Conservation (phyloP, 2,113 vertebrate genomes). For the Arenaria interpres region DNA sequence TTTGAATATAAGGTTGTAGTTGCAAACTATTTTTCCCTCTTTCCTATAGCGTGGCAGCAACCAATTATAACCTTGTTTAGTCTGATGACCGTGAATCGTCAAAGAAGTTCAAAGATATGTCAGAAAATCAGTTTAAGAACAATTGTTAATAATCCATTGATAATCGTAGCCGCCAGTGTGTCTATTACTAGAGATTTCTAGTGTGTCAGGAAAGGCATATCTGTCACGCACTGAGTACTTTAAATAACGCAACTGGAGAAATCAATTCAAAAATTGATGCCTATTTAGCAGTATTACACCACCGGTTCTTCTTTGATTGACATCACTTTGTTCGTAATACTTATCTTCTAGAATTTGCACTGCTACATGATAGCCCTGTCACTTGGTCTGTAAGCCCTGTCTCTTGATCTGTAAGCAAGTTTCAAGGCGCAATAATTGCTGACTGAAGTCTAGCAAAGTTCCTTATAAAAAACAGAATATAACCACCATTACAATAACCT, state of each 20-base stretch:
- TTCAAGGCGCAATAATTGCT: not conserved
- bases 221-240: not conserved
- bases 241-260: not conserved
- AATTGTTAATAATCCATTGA: not conserved
- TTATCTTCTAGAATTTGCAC: not conserved
- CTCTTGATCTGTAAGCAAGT: not conserved
- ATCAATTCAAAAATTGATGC: not conserved
- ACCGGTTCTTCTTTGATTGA: not conserved
- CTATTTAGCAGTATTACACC: not conserved
- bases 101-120: not conserved
- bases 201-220: not conserved
- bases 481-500: not conserved
- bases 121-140: not conserved
- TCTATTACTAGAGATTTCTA: not conserved
- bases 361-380: fast-evolving
- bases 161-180: not conserved
- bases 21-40: not conserved
- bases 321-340: not conserved
- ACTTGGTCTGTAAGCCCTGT: not conserved
- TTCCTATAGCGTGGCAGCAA: not conserved
- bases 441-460: not conserved
- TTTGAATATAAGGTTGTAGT: not conserved
- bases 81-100: not conserved
- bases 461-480: not conserved
- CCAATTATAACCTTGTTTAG: not conserved